Conservation (phyloP, 2,797 vertebrate genomes). For the Rhinatrema bivittatum region DNA sequence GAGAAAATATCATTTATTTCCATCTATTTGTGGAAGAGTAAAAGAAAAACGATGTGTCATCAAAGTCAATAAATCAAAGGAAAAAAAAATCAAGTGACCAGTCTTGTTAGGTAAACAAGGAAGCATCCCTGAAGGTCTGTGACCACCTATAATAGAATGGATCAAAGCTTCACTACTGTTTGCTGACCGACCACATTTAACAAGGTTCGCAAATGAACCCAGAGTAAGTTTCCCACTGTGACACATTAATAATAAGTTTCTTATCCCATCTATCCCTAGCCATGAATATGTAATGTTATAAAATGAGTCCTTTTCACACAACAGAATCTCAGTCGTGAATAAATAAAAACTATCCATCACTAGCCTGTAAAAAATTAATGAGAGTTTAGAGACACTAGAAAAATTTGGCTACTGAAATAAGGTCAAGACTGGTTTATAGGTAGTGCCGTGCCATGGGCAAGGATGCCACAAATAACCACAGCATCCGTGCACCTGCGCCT, state of each 20-base stretch:
- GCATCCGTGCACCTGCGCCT: too few relatives aligned
- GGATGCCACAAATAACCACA: too few relatives aligned
- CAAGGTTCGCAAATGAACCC: slow-evolving; percentile 78
- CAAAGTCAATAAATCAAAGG: too few relatives aligned
- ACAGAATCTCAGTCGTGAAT: slow-evolving; percentile 88
- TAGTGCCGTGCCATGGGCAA: too few relatives aligned
- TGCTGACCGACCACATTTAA: slow-evolving; percentile 81
- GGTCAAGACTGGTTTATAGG: slow-evolving; percentile 24
- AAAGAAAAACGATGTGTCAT: too few relatives aligned
- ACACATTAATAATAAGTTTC: slow-evolving; percentile 97
- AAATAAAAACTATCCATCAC: slow-evolving; percentile 98
- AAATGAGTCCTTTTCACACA: slow-evolving; percentile 96
- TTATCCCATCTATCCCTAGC: slow-evolving; percentile 87
- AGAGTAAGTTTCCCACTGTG: slow-evolving; percentile 81
- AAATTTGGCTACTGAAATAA: slow-evolving; percentile 53
- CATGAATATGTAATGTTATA: slow-evolving; percentile 97
- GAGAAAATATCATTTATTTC: too few relatives aligned
- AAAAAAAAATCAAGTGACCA: slow-evolving; percentile 29
- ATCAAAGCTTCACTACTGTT: slow-evolving; percentile 54
- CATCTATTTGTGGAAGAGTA: too few relatives aligned
- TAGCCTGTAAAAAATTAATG: slow-evolving; percentile 89
- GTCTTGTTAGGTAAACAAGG: slow-evolving; percentile 29
- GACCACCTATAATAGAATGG: slow-evolving; percentile 35
- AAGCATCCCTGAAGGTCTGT: slow-evolving; percentile 31
- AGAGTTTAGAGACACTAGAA: slow-evolving; percentile 64